phyloP scores from a whole-genome alignment of 2,113 vertebrate genomes.

The Phycodurus eques region DNA sequence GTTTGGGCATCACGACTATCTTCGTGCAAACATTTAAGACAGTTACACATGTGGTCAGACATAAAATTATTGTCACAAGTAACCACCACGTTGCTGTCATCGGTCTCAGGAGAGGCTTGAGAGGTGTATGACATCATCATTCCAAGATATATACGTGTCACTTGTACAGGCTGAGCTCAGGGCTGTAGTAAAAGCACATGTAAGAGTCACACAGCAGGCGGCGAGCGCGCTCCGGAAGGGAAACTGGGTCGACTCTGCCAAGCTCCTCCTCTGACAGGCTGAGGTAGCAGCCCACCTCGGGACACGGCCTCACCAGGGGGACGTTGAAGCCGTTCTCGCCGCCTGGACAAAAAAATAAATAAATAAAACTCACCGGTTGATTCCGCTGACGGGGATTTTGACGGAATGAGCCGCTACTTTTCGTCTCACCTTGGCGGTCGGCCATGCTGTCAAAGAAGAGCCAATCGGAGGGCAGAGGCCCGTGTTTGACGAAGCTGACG shows the following conservation, averaged over 20 bases:
- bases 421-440: constrained; percentile 76
- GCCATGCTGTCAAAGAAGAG: constrained; percentile 87
- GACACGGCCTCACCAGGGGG: constrained; percentile 75
- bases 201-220: constrained; percentile 81
- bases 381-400: not conserved
- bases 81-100: not conserved
- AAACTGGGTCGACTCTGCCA: constrained; percentile 60
- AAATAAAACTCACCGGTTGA: not conserved
- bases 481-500: constrained; percentile 78
- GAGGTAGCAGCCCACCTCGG: constrained; percentile 78
- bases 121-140: not conserved
- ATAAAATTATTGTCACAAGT: constrained; percentile 11
- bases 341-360: constrained; percentile 56
- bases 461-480: constrained; percentile 69
- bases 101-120: not conserved
- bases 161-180: constrained; percentile 80
- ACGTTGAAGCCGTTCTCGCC: constrained; percentile 83
- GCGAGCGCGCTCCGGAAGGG: constrained; percentile 62
- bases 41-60: not conserved
- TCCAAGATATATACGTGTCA: constrained; percentile 29
- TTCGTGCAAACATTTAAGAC: not conserved
- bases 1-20: not conserved
- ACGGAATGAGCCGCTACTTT: not conserved
- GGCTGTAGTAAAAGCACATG: constrained; percentile 84
- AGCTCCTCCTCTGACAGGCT: constrained; percentile 69